Base-by-base conservation (phyloP, 2,113 vertebrate species). In the Campylorhamphus procurvoides region DNA sequence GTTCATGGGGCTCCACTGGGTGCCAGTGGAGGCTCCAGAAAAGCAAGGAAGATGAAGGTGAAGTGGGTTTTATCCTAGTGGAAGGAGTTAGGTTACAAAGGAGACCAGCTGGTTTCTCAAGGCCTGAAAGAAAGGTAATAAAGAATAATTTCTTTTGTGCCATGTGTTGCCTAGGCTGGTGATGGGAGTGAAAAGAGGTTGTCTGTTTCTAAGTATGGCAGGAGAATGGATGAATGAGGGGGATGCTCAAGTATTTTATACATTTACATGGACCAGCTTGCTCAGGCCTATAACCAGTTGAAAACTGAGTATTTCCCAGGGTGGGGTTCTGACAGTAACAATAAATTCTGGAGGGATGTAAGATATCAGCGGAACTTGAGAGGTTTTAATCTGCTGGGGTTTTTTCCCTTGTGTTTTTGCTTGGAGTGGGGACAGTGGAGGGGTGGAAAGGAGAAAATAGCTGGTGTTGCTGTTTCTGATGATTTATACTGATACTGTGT, bases 1-100 rank as follows among this genome's bases (percentile, higher is more conserved):
- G 1, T 27, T 23, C 0, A 0, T n/a, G 18, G 60, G 47, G 23
- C 4, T 3, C 3, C 44, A 4, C 14, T 66, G 24, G 19, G 12
- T 23, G 7, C 27, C 33, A n/a, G 3, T 27, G 47, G 39, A 62
- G 85, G 29, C 4, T 29, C 29, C 33, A 81, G 23, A 37, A 69
- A 83, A 73, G 37, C 28, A 37, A 9, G 49, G 37, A 72, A 53
- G 9, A n/a, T 13, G 42, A 47, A 62, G 31, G 15, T 68, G 2
- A 72, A 67, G 56, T n/a, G 1, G 1, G 14, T 72, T 87, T 63
- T 79, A 24, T 67, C 53, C 24, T 31, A 7, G 31, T 13, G 25
- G 39, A 67, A 71, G 40, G 25, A 53, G 12, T 58, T 20, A 14
- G 35, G 16, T 40, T 88, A 4, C 7, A n/a, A 67, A 55, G 40